These are phyloP conservation scores for Nyctereutes procyonoides DNA, from an alignment of 2,113 vertebrate genomes.

Conservation along the genomic window DNA sequence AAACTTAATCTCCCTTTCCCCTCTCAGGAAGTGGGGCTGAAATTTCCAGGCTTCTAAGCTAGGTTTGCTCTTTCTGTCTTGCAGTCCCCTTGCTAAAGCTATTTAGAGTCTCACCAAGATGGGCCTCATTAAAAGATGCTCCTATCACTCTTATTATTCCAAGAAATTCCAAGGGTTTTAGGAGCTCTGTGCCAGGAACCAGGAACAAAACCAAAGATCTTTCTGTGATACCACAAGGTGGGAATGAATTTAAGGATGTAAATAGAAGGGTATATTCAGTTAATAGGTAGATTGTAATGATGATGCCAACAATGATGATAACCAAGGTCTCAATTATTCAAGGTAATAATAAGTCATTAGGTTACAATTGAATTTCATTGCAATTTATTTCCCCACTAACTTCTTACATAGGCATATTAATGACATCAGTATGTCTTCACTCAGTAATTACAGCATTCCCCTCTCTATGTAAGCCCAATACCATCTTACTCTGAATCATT, in stretches of 20 bases:
- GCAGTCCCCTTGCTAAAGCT: not conserved
- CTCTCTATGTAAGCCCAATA: not conserved
- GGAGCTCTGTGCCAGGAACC: not conserved
- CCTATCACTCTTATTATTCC: not conserved
- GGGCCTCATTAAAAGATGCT: not conserved
- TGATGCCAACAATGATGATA: not conserved
- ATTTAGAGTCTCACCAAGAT: not conserved
- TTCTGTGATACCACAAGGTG: not conserved
- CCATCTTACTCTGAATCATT: conserved; percentile 55
- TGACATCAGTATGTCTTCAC: conserved; percentile 50
- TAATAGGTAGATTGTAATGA: conserved; percentile 58
- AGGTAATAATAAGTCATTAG: conserved; percentile 44
- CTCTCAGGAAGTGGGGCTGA: not conserved
- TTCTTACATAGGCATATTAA: conserved; percentile 61
- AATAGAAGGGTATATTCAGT: conserved; percentile 19
- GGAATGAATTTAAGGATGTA: conserved; percentile 53
- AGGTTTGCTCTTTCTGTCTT: not conserved
- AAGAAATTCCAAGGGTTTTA: conserved; percentile 52
- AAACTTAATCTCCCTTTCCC: not conserved
- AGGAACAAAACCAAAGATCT: not conserved
- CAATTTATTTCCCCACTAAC: conserved; percentile 59
- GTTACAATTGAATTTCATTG: not conserved
- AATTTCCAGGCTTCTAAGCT: not conserved
- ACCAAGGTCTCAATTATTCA: conserved; percentile 18
- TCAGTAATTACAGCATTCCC: conserved; percentile 50